Base-by-base conservation (phyloP, 2,888 invertebrate genomes). In the Hydropsyche betteni region DNA sequence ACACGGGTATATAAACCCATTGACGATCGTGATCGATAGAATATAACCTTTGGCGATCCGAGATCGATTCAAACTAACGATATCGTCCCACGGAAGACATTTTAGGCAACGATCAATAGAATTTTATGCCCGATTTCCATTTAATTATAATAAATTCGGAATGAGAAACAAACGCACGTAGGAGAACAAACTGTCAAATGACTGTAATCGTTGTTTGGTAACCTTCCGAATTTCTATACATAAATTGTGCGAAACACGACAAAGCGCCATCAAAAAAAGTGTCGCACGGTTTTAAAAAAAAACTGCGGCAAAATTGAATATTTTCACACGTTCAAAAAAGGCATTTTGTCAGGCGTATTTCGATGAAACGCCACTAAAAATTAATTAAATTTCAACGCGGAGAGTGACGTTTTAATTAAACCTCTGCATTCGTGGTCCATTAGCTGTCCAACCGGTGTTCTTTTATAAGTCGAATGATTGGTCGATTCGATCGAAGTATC, bases 341-440 rank as follows among this genome's bases (percentile, higher is more conserved):
- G 44, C 44, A 44, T 44, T 2, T 44, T 44, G 6, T 44, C 44
- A 1, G 4, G 24, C 24, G 44, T 10, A 44, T 44, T 44, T 44
- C 10, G 6, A 8, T 10, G 7, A 10, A 44, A 44, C 44, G 44
- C 7, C 44, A 44, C 44, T 44, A 10, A 44, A 36, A 64, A 16
- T 58, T 58, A 64, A 64, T 64, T 64, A 36, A 64, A 33, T 64
- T 10, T 44, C 69, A n/a, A 16, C 53, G 7, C 33, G 52, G 53
- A 24, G 69, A 70, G 14, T 36, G 61, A 61, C 72, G 58, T 58
- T 72, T 72, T 72, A 72, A 72, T 72, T 72, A 36, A 72, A 72
- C 58, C 10, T n/a, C 38, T 33, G n/a, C 61, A 38, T 72, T 70
- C 52, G 70, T 70, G 70, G 55, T 58, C 14, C 72, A 52, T 61